Evolutionary conservation across 2,888 invertebrate genomes (phyloP).

Genomic region (Lordiphosa andalusiaca): DNA sequence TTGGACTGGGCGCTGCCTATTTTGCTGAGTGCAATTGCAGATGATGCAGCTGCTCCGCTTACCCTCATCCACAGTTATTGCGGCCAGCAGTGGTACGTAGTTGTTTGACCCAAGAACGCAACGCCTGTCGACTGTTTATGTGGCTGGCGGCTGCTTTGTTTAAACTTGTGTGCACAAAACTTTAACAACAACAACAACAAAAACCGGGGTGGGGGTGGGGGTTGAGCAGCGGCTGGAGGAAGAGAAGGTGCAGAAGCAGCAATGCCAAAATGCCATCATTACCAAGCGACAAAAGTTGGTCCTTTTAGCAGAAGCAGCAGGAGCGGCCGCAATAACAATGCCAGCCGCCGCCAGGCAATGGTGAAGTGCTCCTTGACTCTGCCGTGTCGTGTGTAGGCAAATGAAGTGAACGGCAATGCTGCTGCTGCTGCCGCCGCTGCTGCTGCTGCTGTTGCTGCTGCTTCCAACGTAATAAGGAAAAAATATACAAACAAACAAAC

Average conservation of each 20-base stretch:
- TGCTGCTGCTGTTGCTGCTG: slow-evolving; percentile 31
- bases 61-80: slow-evolving; percentile 11
- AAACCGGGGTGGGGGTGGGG: too few species aligned
- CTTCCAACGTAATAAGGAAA: slow-evolving; percentile 12
- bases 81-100: slow-evolving; percentile 13
- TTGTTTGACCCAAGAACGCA: slow-evolving; percentile 66
- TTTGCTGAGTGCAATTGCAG: slow-evolving; percentile 2
- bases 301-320: slow-evolving; percentile 45
- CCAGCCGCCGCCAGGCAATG: slow-evolving; percentile 31
- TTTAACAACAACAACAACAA: slow-evolving; percentile 56
- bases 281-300: slow-evolving; percentile 75
- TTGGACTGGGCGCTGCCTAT: slow-evolving; percentile 2
- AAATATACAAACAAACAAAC: slow-evolving; percentile 29
- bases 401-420: slow-evolving; percentile 64
- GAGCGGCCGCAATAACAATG: slow-evolving; percentile 49
- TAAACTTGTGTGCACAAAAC: slow-evolving; percentile 71
- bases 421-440: slow-evolving; percentile 31
- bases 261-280: slow-evolving; percentile 75
- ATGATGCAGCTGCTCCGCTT: slow-evolving; percentile 42
- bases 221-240: slow-evolving; percentile 1
- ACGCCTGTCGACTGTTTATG: slow-evolving; percentile 72
- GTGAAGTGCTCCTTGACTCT: slow-evolving; percentile 67
- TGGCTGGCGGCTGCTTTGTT: slow-evolving; percentile 75
- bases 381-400: slow-evolving; percentile 60
- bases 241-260: slow-evolving; percentile 41